These are phyloP conservation scores for Vidua chalybeata DNA, from an alignment of 2,113 vertebrate species.

Conservation along the genomic window DNA sequence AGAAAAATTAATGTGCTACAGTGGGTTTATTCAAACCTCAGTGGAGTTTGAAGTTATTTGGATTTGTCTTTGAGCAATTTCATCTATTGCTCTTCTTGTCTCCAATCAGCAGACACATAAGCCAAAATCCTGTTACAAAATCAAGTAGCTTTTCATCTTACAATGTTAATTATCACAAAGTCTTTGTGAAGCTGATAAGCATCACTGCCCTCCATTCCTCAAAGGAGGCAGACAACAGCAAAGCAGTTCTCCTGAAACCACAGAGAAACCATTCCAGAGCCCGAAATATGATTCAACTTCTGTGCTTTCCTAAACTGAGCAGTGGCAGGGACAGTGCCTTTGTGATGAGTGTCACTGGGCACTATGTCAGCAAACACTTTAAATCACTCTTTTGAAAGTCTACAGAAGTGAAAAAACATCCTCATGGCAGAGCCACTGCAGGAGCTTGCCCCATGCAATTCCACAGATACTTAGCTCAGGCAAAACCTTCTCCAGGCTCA, in stretches of 20 bases:
- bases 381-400: background rate
- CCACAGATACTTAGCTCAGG: background rate
- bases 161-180: conserved; percentile 10
- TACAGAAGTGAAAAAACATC: background rate
- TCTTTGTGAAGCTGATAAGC: background rate
- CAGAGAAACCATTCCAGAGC: background rate
- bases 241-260: background rate
- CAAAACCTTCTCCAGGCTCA: background rate
- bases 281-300: background rate
- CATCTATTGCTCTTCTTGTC: background rate
- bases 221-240: background rate
- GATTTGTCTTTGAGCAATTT: conserved; percentile 3
- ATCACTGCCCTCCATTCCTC: background rate
- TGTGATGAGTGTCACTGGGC: background rate
- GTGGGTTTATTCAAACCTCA: conserved; percentile 4
- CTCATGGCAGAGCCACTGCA: accelerated
- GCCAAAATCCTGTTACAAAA: conserved; percentile 16
- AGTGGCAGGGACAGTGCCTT: background rate
- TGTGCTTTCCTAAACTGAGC: background rate
- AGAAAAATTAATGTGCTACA: conserved; percentile 2
- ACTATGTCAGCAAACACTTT: background rate
- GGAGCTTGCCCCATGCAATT: background rate
- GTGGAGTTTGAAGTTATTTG: background rate
- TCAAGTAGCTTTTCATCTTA: conserved; percentile 21
- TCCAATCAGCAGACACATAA: background rate